Percentiles rank a stretch among this genome's conserved stretches.
phyloP scores from a whole-genome alignment of 2,113 vertebrate genomes.

The Coregonus clupeaformis region DNA sequence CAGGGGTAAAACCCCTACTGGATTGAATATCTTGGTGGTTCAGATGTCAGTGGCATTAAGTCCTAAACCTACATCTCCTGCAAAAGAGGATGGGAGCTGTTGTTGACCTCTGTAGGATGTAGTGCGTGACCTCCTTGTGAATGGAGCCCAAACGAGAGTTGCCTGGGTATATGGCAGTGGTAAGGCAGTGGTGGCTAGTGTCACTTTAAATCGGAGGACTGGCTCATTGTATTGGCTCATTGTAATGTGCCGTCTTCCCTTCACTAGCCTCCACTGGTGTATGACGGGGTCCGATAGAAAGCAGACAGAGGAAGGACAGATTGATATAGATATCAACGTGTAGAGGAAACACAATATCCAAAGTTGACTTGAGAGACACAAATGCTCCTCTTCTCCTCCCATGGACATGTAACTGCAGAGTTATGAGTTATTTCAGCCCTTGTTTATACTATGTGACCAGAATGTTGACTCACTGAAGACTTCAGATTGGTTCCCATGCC shows the following conservation, averaged over 20 bases:
- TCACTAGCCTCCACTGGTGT: too few species aligned
- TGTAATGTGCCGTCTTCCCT: too few species aligned
- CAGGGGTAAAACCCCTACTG: not conserved
- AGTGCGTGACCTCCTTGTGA: slow-evolving; percentile 52
- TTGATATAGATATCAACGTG: not conserved
- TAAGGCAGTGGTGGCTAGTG: not conserved
- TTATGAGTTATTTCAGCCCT: slow-evolving; percentile 28
- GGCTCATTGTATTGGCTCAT: not conserved
- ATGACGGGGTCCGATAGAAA: not conserved
- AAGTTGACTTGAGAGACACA: not conserved
- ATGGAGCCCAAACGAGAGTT: slow-evolving; percentile 29
- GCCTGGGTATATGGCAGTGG: slow-evolving; percentile 14
- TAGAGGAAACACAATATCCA: not conserved
- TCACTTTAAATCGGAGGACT: not conserved
- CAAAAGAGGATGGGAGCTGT: slow-evolving; percentile 26
- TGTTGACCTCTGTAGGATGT: slow-evolving; percentile 49
- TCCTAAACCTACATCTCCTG: slow-evolving; percentile 24
- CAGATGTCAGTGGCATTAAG: slow-evolving; percentile 52
- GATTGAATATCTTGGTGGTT: slow-evolving; percentile 33
- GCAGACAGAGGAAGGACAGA: not conserved
- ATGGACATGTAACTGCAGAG: not conserved
- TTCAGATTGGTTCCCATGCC: slow-evolving; percentile 49
- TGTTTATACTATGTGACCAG: slow-evolving; percentile 39
- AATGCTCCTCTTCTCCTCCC: not conserved
- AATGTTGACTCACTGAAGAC: slow-evolving; percentile 47